phyloP scores from a whole-genome alignment of 2,113 vertebrate genomes.

The Ptyas mucosa region DNA sequence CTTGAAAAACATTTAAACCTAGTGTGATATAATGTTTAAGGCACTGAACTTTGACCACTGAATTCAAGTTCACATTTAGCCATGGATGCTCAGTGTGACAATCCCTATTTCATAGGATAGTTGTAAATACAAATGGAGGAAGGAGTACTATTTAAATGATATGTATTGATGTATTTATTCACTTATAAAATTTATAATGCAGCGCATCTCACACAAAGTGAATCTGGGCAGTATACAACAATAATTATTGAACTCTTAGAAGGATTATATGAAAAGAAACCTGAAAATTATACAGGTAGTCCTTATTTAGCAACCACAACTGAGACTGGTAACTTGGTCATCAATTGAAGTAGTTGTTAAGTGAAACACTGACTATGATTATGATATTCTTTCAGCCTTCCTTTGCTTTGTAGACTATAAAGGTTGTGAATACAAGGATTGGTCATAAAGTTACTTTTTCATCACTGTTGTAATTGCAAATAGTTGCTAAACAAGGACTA shows the following conservation, averaged over 20 bases:
- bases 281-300: background rate
- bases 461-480: background rate
- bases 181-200: background rate
- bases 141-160: background rate
- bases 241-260: background rate
- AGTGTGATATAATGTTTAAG: background rate
- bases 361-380: background rate
- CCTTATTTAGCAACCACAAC: background rate
- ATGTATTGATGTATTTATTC: background rate
- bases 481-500: background rate
- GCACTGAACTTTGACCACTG: background rate
- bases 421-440: background rate
- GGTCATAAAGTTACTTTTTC: background rate
- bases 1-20: background rate
- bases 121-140: background rate
- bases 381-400: background rate
- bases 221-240: too few species aligned
- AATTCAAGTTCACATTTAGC: background rate
- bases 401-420: background rate
- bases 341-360: background rate
- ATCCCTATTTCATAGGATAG: background rate
- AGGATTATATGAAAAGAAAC: background rate
- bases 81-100: background rate
- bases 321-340: background rate
- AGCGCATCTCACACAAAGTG: background rate